Conservation (phyloP, 2,113 vertebrate species). For the Callithrix jacchus region DNA sequence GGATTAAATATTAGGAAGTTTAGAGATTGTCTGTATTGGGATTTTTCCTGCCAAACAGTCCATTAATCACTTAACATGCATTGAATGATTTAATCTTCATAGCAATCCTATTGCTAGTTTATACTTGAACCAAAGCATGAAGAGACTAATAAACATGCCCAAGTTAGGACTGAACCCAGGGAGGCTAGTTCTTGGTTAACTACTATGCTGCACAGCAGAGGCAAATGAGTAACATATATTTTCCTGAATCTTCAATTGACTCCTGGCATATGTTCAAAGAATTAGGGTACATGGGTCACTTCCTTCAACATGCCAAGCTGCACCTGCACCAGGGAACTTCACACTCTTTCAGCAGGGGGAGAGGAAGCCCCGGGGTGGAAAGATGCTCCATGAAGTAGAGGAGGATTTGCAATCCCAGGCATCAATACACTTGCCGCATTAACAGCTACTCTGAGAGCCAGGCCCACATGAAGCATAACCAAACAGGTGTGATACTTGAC, state of each 20-base stretch:
- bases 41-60: neutral
- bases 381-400: neutral
- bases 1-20: neutral
- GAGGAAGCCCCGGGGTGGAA: neutral
- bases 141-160: neutral
- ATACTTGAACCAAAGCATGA: neutral
- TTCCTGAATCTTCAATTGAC: neutral
- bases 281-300: neutral
- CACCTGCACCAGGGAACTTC: neutral
- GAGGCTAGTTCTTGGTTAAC: neutral
- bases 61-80: neutral
- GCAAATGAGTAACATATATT: neutral
- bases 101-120: neutral
- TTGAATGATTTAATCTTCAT: neutral
- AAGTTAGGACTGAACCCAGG: neutral
- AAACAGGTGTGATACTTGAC: neutral
- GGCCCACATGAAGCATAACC: neutral
- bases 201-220: neutral
- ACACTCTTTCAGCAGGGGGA: neutral
- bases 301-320: neutral
- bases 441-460: neutral
- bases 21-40: neutral
- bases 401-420: neutral
- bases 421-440: neutral
- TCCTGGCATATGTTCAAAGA: neutral